These are phyloP conservation scores for Spatula versicolor DNA, from an alignment of 2,797 vertebrate species.

Conservation along the genomic window DNA sequence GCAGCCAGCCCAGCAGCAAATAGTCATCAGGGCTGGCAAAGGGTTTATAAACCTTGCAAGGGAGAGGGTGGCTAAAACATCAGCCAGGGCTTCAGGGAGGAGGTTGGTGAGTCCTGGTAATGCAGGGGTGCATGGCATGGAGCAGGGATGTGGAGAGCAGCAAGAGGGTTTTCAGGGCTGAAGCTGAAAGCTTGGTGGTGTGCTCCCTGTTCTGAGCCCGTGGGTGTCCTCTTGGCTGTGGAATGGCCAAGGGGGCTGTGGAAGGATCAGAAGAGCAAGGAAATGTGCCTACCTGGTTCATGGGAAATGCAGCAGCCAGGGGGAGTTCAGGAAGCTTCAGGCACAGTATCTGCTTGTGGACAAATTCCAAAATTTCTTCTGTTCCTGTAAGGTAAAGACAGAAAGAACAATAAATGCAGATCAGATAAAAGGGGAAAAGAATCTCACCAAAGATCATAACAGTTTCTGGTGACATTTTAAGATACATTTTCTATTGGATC, in stretches of 20 bases:
- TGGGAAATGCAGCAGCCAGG: no score
- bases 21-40: rapidly evolving
- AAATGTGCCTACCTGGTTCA: rapidly evolving
- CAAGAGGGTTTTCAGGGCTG: neutral
- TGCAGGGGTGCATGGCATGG: neutral
- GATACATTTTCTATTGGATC: neutral
- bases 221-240: neutral
- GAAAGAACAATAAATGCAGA: neutral
- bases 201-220: rapidly evolving
- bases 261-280: neutral
- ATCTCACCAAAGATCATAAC: neutral
- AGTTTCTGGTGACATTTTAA: constrained; percentile 22
- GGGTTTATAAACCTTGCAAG: neutral
- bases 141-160: neutral
- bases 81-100: neutral
- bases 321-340: neutral
- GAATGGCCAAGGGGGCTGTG: neutral
- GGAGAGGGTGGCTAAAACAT: rapidly evolving
- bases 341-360: neutral
- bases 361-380: neutral
- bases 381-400: neutral
- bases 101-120: neutral
- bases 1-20: no score
- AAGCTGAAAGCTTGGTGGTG: neutral
- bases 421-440: neutral